Evolutionary conservation across 1,140 invertebrate genomes (phyloP), one percentile per base, ranked within the genome.

Genomic region (Caenorhabditis inopinata): DNA sequence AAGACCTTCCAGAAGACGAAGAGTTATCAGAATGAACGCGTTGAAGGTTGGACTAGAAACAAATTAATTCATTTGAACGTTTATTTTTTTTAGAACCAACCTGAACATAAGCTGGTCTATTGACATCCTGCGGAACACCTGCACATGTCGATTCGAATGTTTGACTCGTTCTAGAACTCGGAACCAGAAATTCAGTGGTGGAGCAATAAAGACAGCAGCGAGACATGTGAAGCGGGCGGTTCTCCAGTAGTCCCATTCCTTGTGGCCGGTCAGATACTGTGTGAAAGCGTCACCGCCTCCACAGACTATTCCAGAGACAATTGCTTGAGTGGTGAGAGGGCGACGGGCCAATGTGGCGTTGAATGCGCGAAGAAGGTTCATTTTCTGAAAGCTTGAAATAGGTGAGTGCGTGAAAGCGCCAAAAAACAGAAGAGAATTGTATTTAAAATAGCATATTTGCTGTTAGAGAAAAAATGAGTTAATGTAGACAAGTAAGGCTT

Each of bases 1-100:
- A 25, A 62, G 42, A 38, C 82, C 82, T 78, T 83, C 82, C 21
- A 81, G 48, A 23, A 82, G 27, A 49, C 82, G 82, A 0, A 83
- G 79, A 38, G 25, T 74, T n/a, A 82, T 32, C 25, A 83, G 68
- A 53, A 83, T 81, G 32, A 58, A 32, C 0, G 74, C 82, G 35
- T 81, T 83, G 74, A 83, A 82, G 12, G 42, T 21, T 16, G 82
- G 82, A 48, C 38, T 74, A 42, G 27, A 74, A 74, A 25, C 29
- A 35, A n/a, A 11, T 68, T n/a, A n/a, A n/a, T n/a, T n/a, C n/a
- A n/a, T n/a, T n/a, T n/a, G n/a, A n/a, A n/a, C n/a, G n/a, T n/a
- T n/a, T n/a, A n/a, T n/a, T n/a, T 12, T 12, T 1, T 1, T 23
- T 14, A 73, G 9, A 14, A 27, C 3, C 46, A 21, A 46, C 73